A percentile compares a stretch with the other conserved stretches of the same genome.
These are phyloP conservation scores for Machaerirhynchus nigripectus DNA, from an alignment of 2,113 vertebrate genomes.

Conservation along the genomic window DNA sequence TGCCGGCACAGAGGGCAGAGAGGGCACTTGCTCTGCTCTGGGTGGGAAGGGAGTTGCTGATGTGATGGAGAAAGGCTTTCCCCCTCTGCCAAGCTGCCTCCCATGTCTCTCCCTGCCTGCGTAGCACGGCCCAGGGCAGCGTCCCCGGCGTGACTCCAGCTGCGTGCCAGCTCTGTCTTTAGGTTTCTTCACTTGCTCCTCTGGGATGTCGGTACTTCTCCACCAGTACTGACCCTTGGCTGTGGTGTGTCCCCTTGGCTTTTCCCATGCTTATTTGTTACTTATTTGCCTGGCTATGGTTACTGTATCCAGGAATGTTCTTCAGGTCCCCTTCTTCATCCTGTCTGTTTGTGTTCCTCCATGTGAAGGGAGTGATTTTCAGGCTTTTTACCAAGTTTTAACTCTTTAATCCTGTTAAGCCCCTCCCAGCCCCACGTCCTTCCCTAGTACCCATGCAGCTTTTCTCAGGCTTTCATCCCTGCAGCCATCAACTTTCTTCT, in stretches of 20 bases:
- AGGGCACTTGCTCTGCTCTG: background rate
- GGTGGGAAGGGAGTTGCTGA: background rate
- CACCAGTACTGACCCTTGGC: fast-evolving
- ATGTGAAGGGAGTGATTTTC: background rate
- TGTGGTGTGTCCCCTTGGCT: background rate
- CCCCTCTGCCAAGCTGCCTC: background rate
- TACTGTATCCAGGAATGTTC: background rate
- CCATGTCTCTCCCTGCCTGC: background rate
- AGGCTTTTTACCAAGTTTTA: background rate
- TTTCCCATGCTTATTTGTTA: background rate
- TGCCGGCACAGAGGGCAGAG: background rate
- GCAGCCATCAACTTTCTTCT: background rate
- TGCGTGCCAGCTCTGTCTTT: background rate
- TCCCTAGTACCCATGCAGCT: background rate
- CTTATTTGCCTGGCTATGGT: background rate
- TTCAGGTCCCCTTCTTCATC: background rate
- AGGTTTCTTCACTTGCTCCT: background rate
- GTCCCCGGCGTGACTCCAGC: background rate
- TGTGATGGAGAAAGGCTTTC: background rate
- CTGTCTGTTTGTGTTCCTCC: background rate
- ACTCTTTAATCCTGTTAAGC: background rate
- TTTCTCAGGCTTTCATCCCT: background rate
- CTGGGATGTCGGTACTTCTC: background rate
- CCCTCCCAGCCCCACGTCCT: background rate
- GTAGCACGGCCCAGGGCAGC: background rate